A percentile compares a stretch with the other conserved stretches of the same genome.
phyloP scores from a whole-genome alignment of 2,888 invertebrate genomes.

The Lasioglossum pauxillum region DNA sequence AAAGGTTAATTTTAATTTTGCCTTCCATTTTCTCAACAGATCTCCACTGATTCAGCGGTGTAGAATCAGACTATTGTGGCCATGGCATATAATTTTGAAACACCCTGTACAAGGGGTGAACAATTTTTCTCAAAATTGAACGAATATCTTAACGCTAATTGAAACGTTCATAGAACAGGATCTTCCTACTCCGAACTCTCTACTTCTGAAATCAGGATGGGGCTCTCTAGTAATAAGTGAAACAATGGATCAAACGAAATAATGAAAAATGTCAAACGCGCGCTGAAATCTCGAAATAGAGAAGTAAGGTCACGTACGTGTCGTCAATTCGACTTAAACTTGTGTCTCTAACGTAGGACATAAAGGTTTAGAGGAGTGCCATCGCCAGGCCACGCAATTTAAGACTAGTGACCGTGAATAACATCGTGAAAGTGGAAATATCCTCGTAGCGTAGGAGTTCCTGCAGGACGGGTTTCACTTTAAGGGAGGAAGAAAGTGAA shows the following conservation, averaged over 20 bases:
- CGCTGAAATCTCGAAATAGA: neutral
- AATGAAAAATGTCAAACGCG: neutral
- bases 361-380: neutral
- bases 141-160: too few species aligned
- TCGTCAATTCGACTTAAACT: neutral
- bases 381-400: neutral
- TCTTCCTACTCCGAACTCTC: neutral
- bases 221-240: neutral
- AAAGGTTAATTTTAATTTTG: too few species aligned
- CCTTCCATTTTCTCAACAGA: too few species aligned
- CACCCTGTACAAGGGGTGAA: too few species aligned
- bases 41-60: too few species aligned
- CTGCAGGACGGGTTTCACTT: slow-evolving; percentile 45
- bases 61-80: too few species aligned
- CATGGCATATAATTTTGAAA: too few species aligned
- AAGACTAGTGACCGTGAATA: slow-evolving; percentile 3
- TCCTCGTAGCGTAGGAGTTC: slow-evolving; percentile 20
- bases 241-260: neutral
- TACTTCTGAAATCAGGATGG: neutral
- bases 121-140: too few species aligned
- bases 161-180: neutral
- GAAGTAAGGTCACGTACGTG: neutral
- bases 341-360: neutral
- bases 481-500: slow-evolving; percentile 51
- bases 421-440: slow-evolving; percentile 16